phyloP scores from a whole-genome alignment of 2,888 invertebrate genomes.

The Amphipoea oculea region DNA sequence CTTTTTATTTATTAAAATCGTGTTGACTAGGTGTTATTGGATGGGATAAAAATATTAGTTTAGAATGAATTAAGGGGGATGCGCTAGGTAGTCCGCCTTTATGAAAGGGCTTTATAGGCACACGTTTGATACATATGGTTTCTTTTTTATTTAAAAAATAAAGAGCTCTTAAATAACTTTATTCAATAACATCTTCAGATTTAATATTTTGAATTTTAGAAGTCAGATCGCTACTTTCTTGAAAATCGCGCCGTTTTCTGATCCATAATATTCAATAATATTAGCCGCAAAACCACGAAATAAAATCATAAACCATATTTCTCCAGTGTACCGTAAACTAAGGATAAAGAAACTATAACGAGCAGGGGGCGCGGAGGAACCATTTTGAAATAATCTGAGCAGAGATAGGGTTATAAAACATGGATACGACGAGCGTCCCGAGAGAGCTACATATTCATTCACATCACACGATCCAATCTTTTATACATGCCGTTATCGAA shows the following conservation, averaged over 20 bases:
- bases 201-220: neutral
- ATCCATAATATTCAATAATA: constrained; percentile 23
- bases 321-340: constrained; percentile 60
- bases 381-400: constrained; percentile 63
- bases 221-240: neutral
- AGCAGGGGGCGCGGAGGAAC: constrained; percentile 24
- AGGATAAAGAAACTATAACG: constrained; percentile 59
- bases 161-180: neutral
- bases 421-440: constrained; percentile 49
- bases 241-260: neutral
- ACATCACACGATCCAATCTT: constrained; percentile 54
- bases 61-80: no score
- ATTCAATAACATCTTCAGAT: neutral
- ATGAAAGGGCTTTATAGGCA: neutral
- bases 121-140: no score
- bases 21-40: neutral
- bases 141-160: neutral
- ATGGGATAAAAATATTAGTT: neutral
- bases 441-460: constrained; percentile 56
- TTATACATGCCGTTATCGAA: constrained; percentile 54
- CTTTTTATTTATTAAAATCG: constrained; percentile 15
- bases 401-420: constrained; percentile 64
- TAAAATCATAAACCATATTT: constrained; percentile 57
- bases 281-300: constrained; percentile 36
- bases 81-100: no score